Evolutionary conservation across 2,888 invertebrate species (phyloP).

Genomic region (Chydorus sphaericus): DNA sequence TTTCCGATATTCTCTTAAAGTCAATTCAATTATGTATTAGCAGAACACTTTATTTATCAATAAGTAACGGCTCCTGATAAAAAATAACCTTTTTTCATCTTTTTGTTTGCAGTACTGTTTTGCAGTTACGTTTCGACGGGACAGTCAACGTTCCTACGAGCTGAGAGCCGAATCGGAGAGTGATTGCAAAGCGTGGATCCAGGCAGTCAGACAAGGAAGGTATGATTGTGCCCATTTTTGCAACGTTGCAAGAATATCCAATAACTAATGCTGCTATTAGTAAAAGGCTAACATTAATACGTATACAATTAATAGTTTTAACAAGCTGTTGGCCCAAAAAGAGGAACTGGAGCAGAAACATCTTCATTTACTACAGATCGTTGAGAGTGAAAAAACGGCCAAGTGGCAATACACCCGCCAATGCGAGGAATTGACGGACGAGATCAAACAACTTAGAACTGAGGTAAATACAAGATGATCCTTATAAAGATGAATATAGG

Average conservation of each 20-base stretch:
- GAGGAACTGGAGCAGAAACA: conserved; percentile 86
- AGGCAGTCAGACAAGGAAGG: conserved; percentile 76
- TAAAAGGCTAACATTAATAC: too few relatives aligned
- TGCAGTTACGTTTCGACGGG: conserved; percentile 69
- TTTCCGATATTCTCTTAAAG: too few relatives aligned
- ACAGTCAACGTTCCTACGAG: conserved; percentile 76
- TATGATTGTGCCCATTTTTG: conserved; percentile 35
- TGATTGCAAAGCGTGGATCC: conserved; percentile 80
- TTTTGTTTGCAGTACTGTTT: conserved; percentile 57
- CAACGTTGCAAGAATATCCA: too few relatives aligned
- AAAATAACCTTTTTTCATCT: too few relatives aligned
- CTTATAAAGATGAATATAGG: too few relatives aligned
- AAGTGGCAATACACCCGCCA: conserved; percentile 88
- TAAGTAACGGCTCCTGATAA: too few relatives aligned
- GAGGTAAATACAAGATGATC: too few relatives aligned
- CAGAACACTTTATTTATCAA: too few relatives aligned
- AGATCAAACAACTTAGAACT: conserved; percentile 72
- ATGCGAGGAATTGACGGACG: conserved; percentile 73
- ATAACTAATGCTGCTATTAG: too few relatives aligned
- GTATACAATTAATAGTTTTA: too few relatives aligned
- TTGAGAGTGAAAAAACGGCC: conserved; percentile 80
- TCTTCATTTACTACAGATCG: conserved; percentile 70
- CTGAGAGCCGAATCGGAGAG: conserved; percentile 66
- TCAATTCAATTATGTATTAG: too few relatives aligned
- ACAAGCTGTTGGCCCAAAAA: conserved; percentile 72